A percentile compares a stretch with the other conserved stretches of the same genome.
Evolutionary conservation across 2,113 vertebrate species (phyloP).

Genomic region (Pleuronectes platessa): DNA sequence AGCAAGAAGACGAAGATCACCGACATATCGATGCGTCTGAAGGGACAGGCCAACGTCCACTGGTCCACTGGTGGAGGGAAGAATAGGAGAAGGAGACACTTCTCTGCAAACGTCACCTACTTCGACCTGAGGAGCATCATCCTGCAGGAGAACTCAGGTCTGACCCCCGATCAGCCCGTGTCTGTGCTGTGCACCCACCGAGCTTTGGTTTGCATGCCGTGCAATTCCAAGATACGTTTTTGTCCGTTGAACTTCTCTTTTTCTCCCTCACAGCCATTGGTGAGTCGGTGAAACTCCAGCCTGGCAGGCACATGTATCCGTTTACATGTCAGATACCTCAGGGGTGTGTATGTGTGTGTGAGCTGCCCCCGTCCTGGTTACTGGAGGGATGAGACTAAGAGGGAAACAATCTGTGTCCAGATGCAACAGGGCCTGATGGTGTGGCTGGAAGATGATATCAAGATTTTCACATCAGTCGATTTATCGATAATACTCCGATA

Average conservation of each 20-base stretch:
- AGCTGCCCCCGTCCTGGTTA: background rate
- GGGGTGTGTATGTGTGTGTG: slow-evolving; percentile 44
- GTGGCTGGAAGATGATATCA: too few relatives aligned
- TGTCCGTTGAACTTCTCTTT: slow-evolving; percentile 1
- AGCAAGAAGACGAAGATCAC: slow-evolving; percentile 50
- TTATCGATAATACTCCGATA: too few relatives aligned
- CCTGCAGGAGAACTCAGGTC: slow-evolving; percentile 21
- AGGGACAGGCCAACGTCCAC: slow-evolving; percentile 24
- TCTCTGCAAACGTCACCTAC: slow-evolving; percentile 17
- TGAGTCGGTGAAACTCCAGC: background rate
- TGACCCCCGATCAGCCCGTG: background rate
- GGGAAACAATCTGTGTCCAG: background rate
- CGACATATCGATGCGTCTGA: slow-evolving; percentile 20
- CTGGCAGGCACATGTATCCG: slow-evolving; percentile 58
- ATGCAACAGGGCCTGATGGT: too few relatives aligned
- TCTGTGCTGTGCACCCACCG: background rate
- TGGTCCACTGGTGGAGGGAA: slow-evolving; percentile 22
- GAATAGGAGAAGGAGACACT: background rate
- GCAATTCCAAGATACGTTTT: background rate
- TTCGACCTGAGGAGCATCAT: slow-evolving; percentile 39
- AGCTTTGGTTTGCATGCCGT: background rate
- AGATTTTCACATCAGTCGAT: too few relatives aligned
- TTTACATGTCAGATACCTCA: slow-evolving; percentile 65
- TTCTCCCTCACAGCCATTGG: slow-evolving; percentile 2
- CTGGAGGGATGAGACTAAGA: background rate